These are phyloP conservation scores for Mya arenaria DNA, from an alignment of 1,140 invertebrate genomes.

Conservation along the genomic window DNA sequence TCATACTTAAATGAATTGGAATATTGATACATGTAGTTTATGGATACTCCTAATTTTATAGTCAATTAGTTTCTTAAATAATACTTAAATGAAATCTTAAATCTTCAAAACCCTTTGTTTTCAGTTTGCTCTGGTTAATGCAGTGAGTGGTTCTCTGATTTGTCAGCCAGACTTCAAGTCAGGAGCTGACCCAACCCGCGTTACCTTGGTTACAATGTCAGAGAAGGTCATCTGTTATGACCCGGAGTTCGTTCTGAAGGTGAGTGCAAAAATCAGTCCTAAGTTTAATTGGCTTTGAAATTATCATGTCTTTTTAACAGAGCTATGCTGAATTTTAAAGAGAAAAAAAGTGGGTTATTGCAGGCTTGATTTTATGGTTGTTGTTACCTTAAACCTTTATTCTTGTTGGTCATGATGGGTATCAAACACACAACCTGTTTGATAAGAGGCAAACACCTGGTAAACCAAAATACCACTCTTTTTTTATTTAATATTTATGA, in stretches of 20 bases:
- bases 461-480: no score
- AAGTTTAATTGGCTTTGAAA: no score
- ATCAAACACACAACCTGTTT: no score
- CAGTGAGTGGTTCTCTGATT: constrained; percentile 79
- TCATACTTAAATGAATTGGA: neutral
- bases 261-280: no score
- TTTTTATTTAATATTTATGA: no score
- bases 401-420: no score
- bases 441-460: no score
- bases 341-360: no score
- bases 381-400: no score
- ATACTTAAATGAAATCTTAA: neutral
- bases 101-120: constrained; percentile 32
- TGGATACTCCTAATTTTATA: neutral
- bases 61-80: neutral
- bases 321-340: no score
- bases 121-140: constrained; percentile 76
- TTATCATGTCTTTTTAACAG: no score
- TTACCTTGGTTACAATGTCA: constrained; percentile 66
- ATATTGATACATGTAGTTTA: neutral
- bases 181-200: constrained; percentile 67
- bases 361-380: no score
- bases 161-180: constrained; percentile 78
- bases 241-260: constrained; percentile 82
- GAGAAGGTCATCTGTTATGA: constrained; percentile 76